A percentile compares a stretch with the other conserved stretches of the same genome.
Evolutionary conservation across 1,140 invertebrate genomes (phyloP).

Genomic region (Drosophila kanapiae): DNA sequence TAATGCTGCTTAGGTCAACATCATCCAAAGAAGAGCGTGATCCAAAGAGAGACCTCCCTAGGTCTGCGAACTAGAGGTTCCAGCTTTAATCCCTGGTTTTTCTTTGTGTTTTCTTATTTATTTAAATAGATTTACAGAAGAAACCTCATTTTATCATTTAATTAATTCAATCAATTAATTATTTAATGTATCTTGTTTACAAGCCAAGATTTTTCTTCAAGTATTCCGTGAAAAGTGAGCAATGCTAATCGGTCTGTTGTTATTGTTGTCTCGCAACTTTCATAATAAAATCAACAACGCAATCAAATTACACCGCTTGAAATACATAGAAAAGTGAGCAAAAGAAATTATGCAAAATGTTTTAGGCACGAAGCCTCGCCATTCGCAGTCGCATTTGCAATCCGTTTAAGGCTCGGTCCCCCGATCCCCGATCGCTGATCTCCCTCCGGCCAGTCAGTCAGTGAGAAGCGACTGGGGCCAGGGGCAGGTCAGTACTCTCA

Average conservation of each 20-base stretch:
- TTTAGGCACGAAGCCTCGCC: slow-evolving; percentile 50
- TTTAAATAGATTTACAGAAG: too few relatives aligned
- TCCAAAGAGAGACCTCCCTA: too few relatives aligned
- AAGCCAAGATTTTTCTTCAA: neutral
- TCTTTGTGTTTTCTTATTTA: too few relatives aligned
- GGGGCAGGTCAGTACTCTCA: slow-evolving; percentile 42
- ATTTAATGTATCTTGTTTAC: neutral
- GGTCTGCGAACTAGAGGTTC: too few relatives aligned
- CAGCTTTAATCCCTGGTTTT: too few relatives aligned
- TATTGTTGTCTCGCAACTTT: slow-evolving; percentile 64
- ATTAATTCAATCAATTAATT: too few relatives aligned
- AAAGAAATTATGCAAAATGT: slow-evolving; percentile 74
- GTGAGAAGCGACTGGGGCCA: slow-evolving; percentile 15
- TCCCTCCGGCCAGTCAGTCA: slow-evolving; percentile 22
- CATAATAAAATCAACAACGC: slow-evolving; percentile 74
- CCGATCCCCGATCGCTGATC: slow-evolving; percentile 18
- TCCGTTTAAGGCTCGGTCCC: slow-evolving; percentile 48
- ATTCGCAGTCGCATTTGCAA: slow-evolving; percentile 42
- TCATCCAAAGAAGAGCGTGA: too few relatives aligned
- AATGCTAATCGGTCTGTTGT: slow-evolving; percentile 45
- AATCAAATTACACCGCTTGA: slow-evolving; percentile 59
- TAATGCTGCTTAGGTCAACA: too few relatives aligned
- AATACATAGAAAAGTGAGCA: slow-evolving; percentile 46
- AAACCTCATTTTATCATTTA: too few relatives aligned
- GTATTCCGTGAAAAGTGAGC: slow-evolving; percentile 19